These are phyloP conservation scores for Octomys mimax DNA, from an alignment of 2,797 vertebrate genomes.

Conservation along the genomic window DNA sequence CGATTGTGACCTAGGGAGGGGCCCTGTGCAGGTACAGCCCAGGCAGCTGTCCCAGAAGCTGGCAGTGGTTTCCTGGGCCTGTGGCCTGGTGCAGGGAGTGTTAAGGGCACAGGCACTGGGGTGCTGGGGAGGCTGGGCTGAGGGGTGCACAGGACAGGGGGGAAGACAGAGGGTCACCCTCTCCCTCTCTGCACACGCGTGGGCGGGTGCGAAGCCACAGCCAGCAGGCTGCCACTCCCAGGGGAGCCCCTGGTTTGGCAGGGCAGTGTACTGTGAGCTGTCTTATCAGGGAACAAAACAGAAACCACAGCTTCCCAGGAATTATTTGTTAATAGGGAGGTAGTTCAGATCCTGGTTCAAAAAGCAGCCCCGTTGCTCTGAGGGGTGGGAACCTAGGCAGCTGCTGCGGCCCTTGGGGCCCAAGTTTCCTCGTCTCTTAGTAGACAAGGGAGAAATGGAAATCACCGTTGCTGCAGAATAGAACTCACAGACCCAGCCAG, in stretches of 20 bases:
- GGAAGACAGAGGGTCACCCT: not conserved
- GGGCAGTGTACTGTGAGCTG: not conserved
- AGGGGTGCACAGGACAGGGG: not conserved
- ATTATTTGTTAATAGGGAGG: not conserved
- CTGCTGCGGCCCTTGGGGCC: not conserved
- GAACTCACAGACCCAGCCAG: no score
- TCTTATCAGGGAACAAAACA: not conserved
- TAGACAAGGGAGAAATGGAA: not conserved
- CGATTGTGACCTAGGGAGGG: accelerated
- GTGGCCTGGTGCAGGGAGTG: not conserved
- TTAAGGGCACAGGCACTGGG: not conserved
- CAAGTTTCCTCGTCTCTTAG: not conserved
- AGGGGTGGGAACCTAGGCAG: not conserved
- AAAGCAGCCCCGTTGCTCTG: not conserved
- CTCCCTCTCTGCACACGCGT: not conserved
- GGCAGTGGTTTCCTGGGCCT: no score
- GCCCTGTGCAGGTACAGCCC: not conserved
- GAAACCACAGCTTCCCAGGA: not conserved
- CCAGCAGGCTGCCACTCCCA: not conserved
- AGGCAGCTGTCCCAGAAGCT: accelerated
- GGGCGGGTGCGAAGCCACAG: not conserved
- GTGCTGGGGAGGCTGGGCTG: not conserved
- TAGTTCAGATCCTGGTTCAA: not conserved
- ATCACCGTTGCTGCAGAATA: accelerated
- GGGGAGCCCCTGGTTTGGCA: not conserved